Base-by-base conservation (phyloP, 2,797 vertebrate species). In the Hippopotamyrus pictus region DNA sequence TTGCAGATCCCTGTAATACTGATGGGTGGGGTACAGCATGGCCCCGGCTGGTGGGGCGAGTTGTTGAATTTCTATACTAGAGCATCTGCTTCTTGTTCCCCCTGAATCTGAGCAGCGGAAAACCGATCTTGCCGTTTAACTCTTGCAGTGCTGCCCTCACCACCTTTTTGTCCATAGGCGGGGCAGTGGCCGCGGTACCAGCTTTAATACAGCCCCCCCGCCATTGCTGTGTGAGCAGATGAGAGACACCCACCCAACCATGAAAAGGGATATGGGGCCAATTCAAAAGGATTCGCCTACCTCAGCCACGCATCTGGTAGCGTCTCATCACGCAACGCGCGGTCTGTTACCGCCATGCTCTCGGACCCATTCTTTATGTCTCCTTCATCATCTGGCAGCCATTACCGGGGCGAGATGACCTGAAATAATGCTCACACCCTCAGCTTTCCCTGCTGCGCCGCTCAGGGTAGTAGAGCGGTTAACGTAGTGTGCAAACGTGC, bases 381-480 rank as follows among this genome's bases (percentile, higher is more conserved):
- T 57, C 89, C 88, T 46, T 59, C 90, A 90, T 92, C 94, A 93
- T 94, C 93, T 94, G 93, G 88, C 50, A 37, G 3, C 37, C 51
- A 73, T 88, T 53, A 92, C 69, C 86, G 53, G 86, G n/a, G 73
- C 85, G 88, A 93, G 93, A 93, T 87, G 93, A 93, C 87, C 22
- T 93, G 90, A 94, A 94, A 92, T 90, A 9, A 41, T 37, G 57
- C 83, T 19, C 91, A 90, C 92, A 92, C 91, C 92, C 92, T 90
- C 93, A 89, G 91, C 92, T 93, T 92, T 93, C 92, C 93, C 93
- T 91, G 92, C 93, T 92, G 91, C 92, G 92, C 92, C 91, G 92
- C 87, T 92, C 92, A 89, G 90, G 90, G 90, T 25, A 69, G 89
- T 90, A 89, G 91, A 89, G 89, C 76, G 57, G 88, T 93, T 93